Evolutionary conservation across 2,797 vertebrate species (phyloP).

Genomic region (Cuniculus paca): DNA sequence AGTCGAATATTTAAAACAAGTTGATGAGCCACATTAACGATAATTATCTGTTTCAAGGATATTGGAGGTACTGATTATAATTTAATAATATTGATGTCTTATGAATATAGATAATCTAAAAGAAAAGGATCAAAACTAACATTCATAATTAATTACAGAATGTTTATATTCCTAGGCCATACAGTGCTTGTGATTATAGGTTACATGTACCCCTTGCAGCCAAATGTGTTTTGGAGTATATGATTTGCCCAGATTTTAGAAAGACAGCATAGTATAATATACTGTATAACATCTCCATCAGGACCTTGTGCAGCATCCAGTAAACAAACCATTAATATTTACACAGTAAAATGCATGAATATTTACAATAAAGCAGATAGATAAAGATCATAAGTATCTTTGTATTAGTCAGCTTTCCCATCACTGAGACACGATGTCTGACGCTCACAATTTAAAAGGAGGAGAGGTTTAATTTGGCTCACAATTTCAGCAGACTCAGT

Average conservation of each 20-base stretch:
- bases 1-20: conserved; percentile 36
- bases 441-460: neutral
- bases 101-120: neutral
- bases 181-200: neutral
- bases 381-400: neutral
- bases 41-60: conserved; percentile 55
- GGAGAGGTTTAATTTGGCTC: neutral
- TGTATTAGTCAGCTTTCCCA: neutral
- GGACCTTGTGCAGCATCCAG: neutral
- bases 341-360: neutral
- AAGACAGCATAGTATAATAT: neutral
- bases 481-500: neutral
- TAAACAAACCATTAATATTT: conserved; percentile 24
- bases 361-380: conserved; percentile 28
- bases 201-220: neutral
- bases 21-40: neutral
- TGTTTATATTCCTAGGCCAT: conserved; percentile 41
- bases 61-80: conserved; percentile 11
- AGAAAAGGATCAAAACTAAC: conserved; percentile 60
- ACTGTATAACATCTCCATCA: neutral
- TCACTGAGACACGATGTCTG: neutral
- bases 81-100: neutral
- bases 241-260: conserved; percentile 52
- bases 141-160: conserved; percentile 50
- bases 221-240: conserved; percentile 53